These are phyloP conservation scores for Azorinus chamasolen DNA, from an alignment of 2,888 invertebrate genomes.

Conservation along the genomic window DNA sequence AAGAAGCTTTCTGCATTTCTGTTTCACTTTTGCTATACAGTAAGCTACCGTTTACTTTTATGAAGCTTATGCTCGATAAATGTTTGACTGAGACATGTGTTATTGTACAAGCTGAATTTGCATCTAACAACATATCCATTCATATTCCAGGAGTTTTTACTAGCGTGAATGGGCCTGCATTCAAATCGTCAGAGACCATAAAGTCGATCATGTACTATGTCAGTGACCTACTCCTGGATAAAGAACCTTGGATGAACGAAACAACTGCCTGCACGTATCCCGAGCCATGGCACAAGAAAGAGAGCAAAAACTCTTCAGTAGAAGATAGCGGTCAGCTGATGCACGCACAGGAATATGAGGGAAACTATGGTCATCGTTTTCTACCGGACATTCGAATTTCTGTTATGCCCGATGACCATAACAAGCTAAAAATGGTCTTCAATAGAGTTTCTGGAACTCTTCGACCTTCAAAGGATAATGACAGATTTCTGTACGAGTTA, in stretches of 20 bases:
- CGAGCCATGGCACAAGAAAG: slow-evolving; percentile 31
- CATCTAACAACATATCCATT: too few species aligned
- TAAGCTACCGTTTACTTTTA: too few species aligned
- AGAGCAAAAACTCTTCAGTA: not conserved
- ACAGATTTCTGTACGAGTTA: slow-evolving; percentile 43
- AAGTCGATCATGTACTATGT: slow-evolving; percentile 43
- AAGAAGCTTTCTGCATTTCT: too few species aligned
- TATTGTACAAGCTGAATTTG: too few species aligned
- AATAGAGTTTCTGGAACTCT: slow-evolving; percentile 26
- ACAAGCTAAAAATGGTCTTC: slow-evolving; percentile 12
- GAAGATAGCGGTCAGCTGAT: not conserved
- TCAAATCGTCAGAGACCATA: not conserved
- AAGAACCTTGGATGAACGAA: slow-evolving; percentile 68
- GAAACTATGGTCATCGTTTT: slow-evolving; percentile 29
- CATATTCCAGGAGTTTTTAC: slow-evolving; percentile 41
- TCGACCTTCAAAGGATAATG: slow-evolving; percentile 33
- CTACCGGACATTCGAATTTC: slow-evolving; percentile 24
- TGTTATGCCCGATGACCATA: not conserved
- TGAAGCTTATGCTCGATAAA: too few species aligned
- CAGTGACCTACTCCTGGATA: slow-evolving; percentile 58
- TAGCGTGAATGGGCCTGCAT: slow-evolving; percentile 47
- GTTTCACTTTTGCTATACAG: too few species aligned
- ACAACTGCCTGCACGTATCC: slow-evolving; percentile 68
- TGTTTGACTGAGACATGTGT: too few species aligned
- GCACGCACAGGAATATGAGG: slow-evolving; percentile 35